Evolutionary conservation across 2,797 vertebrate species (phyloP), one percentile per base, ranked within the genome.

Genomic region (Anabacerthia variegaticeps): DNA sequence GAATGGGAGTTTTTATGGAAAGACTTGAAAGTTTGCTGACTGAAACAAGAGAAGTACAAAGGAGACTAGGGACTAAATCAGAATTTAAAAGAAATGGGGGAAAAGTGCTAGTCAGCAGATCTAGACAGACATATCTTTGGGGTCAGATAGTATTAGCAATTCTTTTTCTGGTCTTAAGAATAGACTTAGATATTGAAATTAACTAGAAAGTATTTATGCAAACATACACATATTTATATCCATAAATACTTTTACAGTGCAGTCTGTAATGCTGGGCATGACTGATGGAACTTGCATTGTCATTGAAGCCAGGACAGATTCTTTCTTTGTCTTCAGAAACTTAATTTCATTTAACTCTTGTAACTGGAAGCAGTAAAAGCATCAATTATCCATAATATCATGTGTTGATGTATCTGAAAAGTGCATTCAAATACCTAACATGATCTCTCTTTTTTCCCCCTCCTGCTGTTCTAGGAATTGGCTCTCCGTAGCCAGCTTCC

Each of bases 401-500:
- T 21, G 23, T 67, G 56, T 56, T 89, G 37, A 22, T 52, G 54
- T 78, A 34, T 67, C 59, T 83, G 48, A 44, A 88, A 91, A 71
- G 37, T 73, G 9, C 3, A 13, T 87, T 96, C 75, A 87, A 66
- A 66, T 77, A 71, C 79, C 77, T 96, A 71, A 97, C 59, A 18
- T 67, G 43, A 65, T 74, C 39, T 78, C 61, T 92, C 81, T 90
- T 97, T 82, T 55, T 90, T 36, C 32, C 32, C 22, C 19, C 9
- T 90, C 59, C 61, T 51, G 72, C 68, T 65, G 63, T 95, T 90
- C 19, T 97, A 99, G 99, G 99, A 99, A 97, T 98, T 99, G 80
- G 98, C 99, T 95, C 98, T 99, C 59, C 98, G 99, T 86, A 99
- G 99, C 97, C 99, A 99, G 97, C 98, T 99, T 90, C 99, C 99